Percentiles rank a stretch among this genome's conserved stretches.
Evolutionary conservation across 2,113 vertebrate genomes (phyloP).

Genomic region (Chrysemys picta): DNA sequence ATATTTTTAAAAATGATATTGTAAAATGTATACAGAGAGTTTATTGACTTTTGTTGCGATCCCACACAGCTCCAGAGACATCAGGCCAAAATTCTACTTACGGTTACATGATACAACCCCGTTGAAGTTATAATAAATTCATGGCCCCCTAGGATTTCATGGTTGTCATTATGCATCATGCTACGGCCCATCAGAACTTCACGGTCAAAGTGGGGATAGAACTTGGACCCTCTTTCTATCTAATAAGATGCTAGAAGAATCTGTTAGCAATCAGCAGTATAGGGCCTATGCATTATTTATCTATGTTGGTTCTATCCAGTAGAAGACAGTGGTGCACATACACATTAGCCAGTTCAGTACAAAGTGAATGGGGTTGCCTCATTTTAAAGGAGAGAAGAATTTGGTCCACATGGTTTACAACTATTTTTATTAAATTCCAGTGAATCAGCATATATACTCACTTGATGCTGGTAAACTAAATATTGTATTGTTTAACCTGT

Average conservation of each 20-base stretch:
- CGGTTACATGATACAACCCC: fast-evolving
- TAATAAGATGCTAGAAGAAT: not conserved
- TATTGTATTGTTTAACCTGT: slow-evolving; percentile 81
- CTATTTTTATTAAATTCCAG: slow-evolving; percentile 36
- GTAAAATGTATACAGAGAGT: not conserved
- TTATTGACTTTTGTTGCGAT: fast-evolving
- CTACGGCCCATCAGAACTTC: not conserved
- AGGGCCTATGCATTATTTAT: not conserved
- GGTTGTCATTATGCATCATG: not conserved
- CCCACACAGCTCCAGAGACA: not conserved
- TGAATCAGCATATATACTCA: slow-evolving; percentile 72
- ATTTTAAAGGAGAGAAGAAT: not conserved
- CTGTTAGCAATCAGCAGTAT: not conserved
- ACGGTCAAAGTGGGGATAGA: not conserved
- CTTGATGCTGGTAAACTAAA: slow-evolving; percentile 78
- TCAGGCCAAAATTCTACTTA: not conserved
- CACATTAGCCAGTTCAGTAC: not conserved
- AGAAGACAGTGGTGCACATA: not conserved
- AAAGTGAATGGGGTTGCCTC: not conserved
- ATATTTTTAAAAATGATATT: not conserved
- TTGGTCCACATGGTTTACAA: not conserved
- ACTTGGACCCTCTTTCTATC: not conserved
- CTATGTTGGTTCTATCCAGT: not conserved
- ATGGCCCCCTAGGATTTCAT: fast-evolving
- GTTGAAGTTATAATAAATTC: fast-evolving